Percentiles rank a stretch among this genome's conserved stretches.
These are phyloP conservation scores for Phocoena sinus DNA, from an alignment of 2,113 vertebrate genomes.

Conservation along the genomic window DNA sequence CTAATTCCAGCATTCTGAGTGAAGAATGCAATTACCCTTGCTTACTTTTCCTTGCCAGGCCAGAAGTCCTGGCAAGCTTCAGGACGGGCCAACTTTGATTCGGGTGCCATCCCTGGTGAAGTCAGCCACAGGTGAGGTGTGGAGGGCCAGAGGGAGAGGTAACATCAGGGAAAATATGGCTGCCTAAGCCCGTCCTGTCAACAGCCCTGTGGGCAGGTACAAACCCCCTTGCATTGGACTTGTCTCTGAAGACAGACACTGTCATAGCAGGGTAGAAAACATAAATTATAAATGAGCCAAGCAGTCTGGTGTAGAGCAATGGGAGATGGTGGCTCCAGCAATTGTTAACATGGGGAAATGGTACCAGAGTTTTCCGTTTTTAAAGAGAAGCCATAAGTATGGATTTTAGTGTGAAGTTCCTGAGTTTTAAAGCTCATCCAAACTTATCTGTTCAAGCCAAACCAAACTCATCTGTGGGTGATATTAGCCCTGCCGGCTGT, in stretches of 20 bases:
- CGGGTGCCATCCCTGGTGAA: background rate
- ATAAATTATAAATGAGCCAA: background rate
- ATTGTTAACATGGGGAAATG: background rate
- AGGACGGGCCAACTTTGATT: background rate
- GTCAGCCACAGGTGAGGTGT: background rate
- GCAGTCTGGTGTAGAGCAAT: background rate
- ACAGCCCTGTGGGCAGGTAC: background rate
- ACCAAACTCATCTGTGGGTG: background rate
- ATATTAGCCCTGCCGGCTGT: background rate
- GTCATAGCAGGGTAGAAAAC: background rate
- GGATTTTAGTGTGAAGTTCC: background rate
- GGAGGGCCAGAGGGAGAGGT: background rate
- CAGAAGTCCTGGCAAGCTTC: constrained; percentile 9
- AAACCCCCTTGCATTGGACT: background rate
- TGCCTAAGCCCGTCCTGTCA: background rate
- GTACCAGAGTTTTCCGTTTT: background rate
- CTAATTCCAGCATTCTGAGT: constrained; percentile 25
- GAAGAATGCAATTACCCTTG: constrained; percentile 26
- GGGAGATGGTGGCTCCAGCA: background rate
- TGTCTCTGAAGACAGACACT: background rate
- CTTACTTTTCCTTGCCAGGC: background rate
- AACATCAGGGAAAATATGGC: background rate
- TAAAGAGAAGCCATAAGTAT: background rate
- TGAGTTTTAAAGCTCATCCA: constrained; percentile 19
- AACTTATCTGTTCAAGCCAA: background rate